A percentile compares a stretch with the other conserved stretches of the same genome.
These are phyloP conservation scores for Eciton burchellii DNA, from an alignment of 1,140 invertebrate genomes.

Conservation along the genomic window DNA sequence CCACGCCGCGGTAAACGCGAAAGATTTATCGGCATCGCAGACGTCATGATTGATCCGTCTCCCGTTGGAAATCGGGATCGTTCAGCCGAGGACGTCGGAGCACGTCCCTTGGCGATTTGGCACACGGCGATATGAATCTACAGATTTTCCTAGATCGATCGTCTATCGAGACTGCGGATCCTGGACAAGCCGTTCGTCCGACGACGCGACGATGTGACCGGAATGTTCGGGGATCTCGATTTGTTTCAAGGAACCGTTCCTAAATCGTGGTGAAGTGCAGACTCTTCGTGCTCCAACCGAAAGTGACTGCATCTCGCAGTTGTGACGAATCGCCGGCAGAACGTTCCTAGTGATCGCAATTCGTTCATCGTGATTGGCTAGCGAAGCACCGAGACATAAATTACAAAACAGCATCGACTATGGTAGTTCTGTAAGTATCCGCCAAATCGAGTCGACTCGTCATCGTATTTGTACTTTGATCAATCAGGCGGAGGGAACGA, in stretches of 20 bases:
- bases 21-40: not conserved
- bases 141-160: not conserved
- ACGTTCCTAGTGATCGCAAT: constrained; percentile 33
- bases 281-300: constrained; percentile 5
- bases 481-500: not conserved
- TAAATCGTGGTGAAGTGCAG: constrained; percentile 34
- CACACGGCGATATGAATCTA: constrained; percentile 20
- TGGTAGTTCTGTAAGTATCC: constrained; percentile 84
- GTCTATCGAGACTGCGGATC: not conserved
- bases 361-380: constrained; percentile 13
- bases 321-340: constrained; percentile 25
- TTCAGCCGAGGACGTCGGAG: not conserved
- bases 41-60: not conserved
- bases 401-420: constrained; percentile 79
- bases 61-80: not conserved
- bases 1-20: not conserved
- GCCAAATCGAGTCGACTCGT: not conserved
- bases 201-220: not conserved
- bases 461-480: not conserved
- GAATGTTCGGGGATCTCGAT: constrained; percentile 27
- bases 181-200: not conserved
- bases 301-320: constrained; percentile 26
- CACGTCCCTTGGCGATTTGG: not conserved
- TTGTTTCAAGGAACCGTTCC: not conserved
- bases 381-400: constrained; percentile 55